Evolutionary conservation across 1,140 invertebrate genomes (phyloP).

Genomic region (Lepidostoma basale): DNA sequence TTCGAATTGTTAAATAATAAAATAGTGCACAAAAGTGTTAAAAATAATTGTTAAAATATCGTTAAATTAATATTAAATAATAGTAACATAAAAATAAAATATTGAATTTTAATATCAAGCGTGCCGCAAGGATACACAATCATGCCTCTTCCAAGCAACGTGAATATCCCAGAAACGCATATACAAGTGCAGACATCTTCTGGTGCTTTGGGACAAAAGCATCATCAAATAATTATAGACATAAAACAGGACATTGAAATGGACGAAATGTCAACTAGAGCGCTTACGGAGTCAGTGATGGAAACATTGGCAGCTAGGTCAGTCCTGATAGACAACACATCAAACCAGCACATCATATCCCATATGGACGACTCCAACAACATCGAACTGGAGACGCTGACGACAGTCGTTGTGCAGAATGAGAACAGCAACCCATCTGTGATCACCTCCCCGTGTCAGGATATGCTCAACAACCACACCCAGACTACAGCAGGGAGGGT

Average conservation of each 20-base stretch:
- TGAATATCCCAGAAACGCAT: conserved; percentile 55
- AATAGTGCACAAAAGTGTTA: conserved; percentile 3
- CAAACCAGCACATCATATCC: conserved; percentile 38
- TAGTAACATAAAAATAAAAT: background rate
- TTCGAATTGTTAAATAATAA: too few species aligned
- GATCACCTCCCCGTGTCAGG: background rate
- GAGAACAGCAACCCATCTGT: conserved; percentile 51
- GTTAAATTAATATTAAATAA: background rate
- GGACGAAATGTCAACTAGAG: conserved; percentile 57
- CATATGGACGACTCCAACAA: conserved; percentile 49
- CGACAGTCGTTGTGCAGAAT: conserved; percentile 58
- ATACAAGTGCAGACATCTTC: conserved; percentile 53
- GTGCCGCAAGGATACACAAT: background rate
- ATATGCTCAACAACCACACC: conserved; percentile 43
- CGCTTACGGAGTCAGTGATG: conserved; percentile 59
- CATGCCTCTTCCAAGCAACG: conserved; percentile 51
- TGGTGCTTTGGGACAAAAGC: conserved; percentile 52
- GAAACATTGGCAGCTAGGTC: conserved; percentile 59
- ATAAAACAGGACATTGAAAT: conserved; percentile 62
- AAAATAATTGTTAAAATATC: background rate
- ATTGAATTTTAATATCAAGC: background rate
- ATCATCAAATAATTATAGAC: conserved; percentile 61
- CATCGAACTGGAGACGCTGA: conserved; percentile 55
- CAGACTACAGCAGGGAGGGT: conserved; percentile 49
- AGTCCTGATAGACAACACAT: conserved; percentile 57